These are phyloP conservation scores for Machimus atricapillus DNA, from an alignment of 2,888 invertebrate genomes.

Conservation along the genomic window DNA sequence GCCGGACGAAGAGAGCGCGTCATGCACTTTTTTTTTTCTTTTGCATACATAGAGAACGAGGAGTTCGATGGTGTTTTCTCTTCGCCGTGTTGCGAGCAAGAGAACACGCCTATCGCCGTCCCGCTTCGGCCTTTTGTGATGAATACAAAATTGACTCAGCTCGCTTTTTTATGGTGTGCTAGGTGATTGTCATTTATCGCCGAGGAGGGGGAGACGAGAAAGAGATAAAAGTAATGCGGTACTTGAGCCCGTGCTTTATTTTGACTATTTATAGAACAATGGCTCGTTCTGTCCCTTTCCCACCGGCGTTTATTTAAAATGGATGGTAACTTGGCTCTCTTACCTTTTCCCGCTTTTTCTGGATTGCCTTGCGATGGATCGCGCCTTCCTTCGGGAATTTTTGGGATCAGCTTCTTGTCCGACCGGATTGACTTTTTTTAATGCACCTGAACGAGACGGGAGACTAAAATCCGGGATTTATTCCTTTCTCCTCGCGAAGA, in stretches of 20 bases:
- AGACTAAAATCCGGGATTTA: background rate
- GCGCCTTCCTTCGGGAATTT: background rate
- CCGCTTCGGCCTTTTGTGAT: constrained; percentile 38
- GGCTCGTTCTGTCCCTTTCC: constrained; percentile 17
- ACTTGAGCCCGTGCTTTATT: constrained; percentile 45
- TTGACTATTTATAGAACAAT: constrained; percentile 43
- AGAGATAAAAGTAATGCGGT: constrained; percentile 47
- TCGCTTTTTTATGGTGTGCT: constrained; percentile 49
- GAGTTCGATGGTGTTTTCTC: background rate
- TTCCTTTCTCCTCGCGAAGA: constrained; percentile 1
- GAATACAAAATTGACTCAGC: constrained; percentile 48
- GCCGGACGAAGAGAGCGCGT: background rate
- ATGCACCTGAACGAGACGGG: constrained; percentile 14
- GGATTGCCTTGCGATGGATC: background rate
- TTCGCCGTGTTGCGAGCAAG: background rate
- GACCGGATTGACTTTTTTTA: constrained; percentile 9
- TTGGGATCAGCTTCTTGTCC: background rate
- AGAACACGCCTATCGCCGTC: background rate
- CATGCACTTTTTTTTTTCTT: background rate
- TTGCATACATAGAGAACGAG: background rate
- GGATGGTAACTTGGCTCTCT: background rate
- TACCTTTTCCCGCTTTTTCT: background rate
- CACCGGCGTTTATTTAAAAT: background rate
- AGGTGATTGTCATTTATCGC: constrained; percentile 49
- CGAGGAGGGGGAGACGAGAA: constrained; percentile 41